Conservation (phyloP, 2,113 vertebrate genomes). For the Heterotis niloticus region DNA sequence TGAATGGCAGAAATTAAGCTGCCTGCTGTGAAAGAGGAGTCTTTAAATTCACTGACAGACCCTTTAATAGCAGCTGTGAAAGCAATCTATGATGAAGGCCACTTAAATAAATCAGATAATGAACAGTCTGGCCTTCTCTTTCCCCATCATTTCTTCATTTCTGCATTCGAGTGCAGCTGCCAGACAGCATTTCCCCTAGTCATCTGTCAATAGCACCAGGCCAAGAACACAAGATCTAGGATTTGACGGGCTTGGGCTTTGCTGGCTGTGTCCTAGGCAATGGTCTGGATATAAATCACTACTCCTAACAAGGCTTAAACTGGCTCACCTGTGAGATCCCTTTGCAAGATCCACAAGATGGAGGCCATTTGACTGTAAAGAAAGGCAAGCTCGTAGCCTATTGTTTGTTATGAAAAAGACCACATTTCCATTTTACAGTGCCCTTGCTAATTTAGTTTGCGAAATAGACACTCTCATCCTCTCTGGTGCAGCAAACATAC, state of each 20-base stretch:
- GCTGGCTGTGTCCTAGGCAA: no score
- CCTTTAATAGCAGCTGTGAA: slow-evolving; percentile 23
- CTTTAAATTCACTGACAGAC: slow-evolving; percentile 35
- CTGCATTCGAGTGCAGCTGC: background rate
- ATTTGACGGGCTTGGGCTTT: background rate
- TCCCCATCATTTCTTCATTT: slow-evolving; percentile 3
- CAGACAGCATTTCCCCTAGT: background rate
- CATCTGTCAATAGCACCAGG: background rate
- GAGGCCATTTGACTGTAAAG: no score
- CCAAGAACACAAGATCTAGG: slow-evolving; percentile 11
- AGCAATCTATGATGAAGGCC: background rate
- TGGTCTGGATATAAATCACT: no score
- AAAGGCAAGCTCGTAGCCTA: no score
- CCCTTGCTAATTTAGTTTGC: no score
- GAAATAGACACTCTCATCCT: no score
- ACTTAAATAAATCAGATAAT: slow-evolving; percentile 24
- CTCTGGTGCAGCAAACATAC: no score
- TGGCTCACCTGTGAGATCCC: no score
- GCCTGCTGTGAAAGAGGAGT: slow-evolving; percentile 25
- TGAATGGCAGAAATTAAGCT: slow-evolving; percentile 39
- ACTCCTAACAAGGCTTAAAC: no score
- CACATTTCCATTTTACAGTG: no score
- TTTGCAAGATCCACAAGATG: no score
- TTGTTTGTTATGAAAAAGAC: no score
- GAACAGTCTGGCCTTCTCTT: slow-evolving; percentile 33